Evolutionary conservation across 2,888 invertebrate genomes (phyloP), one percentile per base, ranked within the genome.

Genomic region (Artemia sinica): DNA sequence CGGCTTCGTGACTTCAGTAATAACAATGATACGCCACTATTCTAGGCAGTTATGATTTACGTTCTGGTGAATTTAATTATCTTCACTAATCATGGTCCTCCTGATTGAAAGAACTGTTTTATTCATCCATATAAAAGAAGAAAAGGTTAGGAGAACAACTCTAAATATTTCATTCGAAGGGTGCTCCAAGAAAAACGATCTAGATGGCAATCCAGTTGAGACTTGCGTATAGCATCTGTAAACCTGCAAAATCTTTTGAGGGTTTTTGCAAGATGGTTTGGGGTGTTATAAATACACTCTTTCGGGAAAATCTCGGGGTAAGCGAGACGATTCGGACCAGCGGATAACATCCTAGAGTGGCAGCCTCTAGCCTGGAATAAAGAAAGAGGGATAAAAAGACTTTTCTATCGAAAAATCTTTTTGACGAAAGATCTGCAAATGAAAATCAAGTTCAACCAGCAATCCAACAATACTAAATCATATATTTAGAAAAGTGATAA

Each of bases 261-360:
- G 74, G 78, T 83, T 74, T 80, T 79, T 68, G 80, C 80, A 52
- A 86, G 77, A 71, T 85, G 82, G 69, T 81, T 79, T 69, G 81
- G 78, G 70, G 83, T 81, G 66, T 81, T 80, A 75, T 84, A 86
- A 6, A 85, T 77, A 75, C 84, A 85, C 66, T 81, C 78, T 65
- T 77, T 76, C 69, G 82, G 84, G 77, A 85, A 87, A 70, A 87
- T 82, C 79, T 88, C 87, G 1, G 86, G 86, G 79, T 88, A 88
- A 2, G 85, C 86, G 6, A 87, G 77, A 72, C 80, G 77, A 73
- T 84, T 84, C 8, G 87, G 87, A 68, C 84, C 49, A 88, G 76
- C 5, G 87, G 87, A 76, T 83, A 83, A 75, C 86, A 87, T n/a
- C 85, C 85, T 72, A 81, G 82, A 73, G 81, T 81, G 3, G 82